Conservation (phyloP, 1,140 invertebrate genomes). For the Drosophila setifemur region DNA sequence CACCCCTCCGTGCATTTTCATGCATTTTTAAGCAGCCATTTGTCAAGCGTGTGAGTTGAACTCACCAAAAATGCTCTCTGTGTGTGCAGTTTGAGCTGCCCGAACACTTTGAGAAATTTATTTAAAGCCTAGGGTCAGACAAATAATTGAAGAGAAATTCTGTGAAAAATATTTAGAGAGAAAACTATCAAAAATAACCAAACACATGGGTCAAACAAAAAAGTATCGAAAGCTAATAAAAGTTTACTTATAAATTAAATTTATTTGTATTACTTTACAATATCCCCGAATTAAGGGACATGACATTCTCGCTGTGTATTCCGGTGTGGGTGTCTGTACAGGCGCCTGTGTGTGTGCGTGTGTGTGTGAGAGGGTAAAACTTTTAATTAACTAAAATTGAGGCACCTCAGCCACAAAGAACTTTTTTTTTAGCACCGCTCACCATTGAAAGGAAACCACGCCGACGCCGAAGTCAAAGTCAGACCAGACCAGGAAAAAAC, state of each 20-base stretch:
- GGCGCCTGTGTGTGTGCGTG: not conserved
- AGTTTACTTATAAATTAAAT: too few relatives aligned
- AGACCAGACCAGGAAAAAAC: slow-evolving; percentile 8
- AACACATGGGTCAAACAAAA: too few relatives aligned
- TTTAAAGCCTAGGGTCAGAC: not conserved
- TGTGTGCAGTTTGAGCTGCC: not conserved
- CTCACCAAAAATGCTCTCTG: slow-evolving; percentile 33
- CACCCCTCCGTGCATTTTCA: slow-evolving; percentile 35
- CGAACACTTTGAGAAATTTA: not conserved
- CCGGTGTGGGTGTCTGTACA: not conserved
- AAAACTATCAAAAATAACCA: too few relatives aligned
- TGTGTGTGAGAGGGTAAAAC: slow-evolving; percentile 27
- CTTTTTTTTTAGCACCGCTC: slow-evolving; percentile 19
- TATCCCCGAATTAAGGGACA: too few relatives aligned
- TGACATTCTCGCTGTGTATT: too few relatives aligned
- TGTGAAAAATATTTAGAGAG: too few relatives aligned
- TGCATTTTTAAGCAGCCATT: slow-evolving; percentile 72
- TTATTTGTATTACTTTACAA: too few relatives aligned
- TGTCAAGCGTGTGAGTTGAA: slow-evolving; percentile 54
- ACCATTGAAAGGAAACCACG: slow-evolving; percentile 8
- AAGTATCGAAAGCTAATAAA: too few relatives aligned
- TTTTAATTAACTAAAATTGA: slow-evolving; percentile 72
- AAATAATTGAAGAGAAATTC: not conserved
- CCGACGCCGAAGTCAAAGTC: slow-evolving; percentile 13
- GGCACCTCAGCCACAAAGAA: slow-evolving; percentile 38